phyloP scores from a whole-genome alignment of 1,140 invertebrate species.

The Drosophila lowei region DNA sequence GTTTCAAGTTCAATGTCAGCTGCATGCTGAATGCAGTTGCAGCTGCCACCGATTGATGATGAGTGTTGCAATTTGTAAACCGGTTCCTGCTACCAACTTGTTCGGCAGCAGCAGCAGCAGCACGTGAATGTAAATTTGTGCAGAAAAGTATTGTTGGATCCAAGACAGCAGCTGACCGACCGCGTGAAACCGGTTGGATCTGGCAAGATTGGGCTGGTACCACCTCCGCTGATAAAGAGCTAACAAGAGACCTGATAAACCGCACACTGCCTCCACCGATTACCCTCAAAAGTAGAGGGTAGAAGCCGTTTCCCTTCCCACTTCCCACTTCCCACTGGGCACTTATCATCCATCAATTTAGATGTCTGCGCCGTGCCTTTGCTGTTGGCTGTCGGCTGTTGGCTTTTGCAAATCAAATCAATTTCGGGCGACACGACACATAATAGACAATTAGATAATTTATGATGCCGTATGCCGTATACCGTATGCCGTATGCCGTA shows the following conservation, averaged over 20 bases:
- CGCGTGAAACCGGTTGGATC: constrained; percentile 43
- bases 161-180: constrained; percentile 40
- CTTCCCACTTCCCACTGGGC: background rate
- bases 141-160: constrained; percentile 20
- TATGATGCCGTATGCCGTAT: constrained; percentile 27
- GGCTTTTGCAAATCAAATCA: constrained; percentile 42
- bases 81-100: constrained; percentile 48
- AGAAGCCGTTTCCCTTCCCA: constrained; percentile 2
- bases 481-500: background rate
- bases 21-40: constrained; percentile 18
- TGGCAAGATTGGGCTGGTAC: constrained; percentile 6
- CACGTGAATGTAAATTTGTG: constrained; percentile 50
- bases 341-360: constrained; percentile 24
- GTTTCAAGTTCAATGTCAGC: constrained; percentile 77
- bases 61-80: constrained; percentile 62
- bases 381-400: no score
- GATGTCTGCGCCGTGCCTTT: constrained; percentile 28
- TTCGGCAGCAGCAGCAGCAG: constrained; percentile 47
- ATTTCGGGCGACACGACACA: constrained; percentile 43
- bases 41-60: constrained; percentile 24
- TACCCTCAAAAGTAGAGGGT: constrained; percentile 6
- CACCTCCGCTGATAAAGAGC: constrained; percentile 7
- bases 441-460: constrained; percentile 69
- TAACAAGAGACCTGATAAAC: constrained; percentile 35
- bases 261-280: background rate